Conservation (phyloP, 2,797 vertebrate genomes). For the Syndactyla subalaris region DNA sequence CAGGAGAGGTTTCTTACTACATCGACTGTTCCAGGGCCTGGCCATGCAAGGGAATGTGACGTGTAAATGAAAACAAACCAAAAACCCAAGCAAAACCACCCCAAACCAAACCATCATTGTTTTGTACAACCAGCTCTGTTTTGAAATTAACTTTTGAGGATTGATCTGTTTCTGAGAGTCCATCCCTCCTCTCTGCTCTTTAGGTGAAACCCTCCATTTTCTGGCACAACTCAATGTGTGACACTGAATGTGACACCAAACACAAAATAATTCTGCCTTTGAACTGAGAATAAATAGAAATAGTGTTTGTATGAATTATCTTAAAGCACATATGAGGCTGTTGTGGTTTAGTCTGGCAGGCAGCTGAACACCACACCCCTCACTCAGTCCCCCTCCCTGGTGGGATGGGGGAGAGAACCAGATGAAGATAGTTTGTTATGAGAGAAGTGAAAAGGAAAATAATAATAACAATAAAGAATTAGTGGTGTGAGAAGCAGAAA, state of each 20-base stretch:
- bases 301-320: accelerated
- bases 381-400: too few species aligned
- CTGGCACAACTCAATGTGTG: neutral
- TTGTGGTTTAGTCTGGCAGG: too few species aligned
- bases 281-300: neutral
- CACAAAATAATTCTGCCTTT: neutral
- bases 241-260: neutral
- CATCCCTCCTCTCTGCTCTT: neutral
- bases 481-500: too few species aligned
- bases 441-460: too few species aligned
- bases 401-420: too few species aligned
- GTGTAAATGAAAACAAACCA: neutral
- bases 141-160: neutral
- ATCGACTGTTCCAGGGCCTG: neutral
- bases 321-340: neutral
- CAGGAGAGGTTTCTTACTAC: neutral
- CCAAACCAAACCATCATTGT: neutral
- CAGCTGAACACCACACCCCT: too few species aligned
- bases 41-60: neutral
- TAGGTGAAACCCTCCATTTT: neutral
- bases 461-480: too few species aligned
- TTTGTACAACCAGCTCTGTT: neutral
- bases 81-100: neutral
- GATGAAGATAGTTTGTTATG: too few species aligned
- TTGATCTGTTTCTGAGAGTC: neutral